Evolutionary conservation across 2,888 invertebrate genomes (phyloP).

Genomic region (Lampropteryx suffumata): DNA sequence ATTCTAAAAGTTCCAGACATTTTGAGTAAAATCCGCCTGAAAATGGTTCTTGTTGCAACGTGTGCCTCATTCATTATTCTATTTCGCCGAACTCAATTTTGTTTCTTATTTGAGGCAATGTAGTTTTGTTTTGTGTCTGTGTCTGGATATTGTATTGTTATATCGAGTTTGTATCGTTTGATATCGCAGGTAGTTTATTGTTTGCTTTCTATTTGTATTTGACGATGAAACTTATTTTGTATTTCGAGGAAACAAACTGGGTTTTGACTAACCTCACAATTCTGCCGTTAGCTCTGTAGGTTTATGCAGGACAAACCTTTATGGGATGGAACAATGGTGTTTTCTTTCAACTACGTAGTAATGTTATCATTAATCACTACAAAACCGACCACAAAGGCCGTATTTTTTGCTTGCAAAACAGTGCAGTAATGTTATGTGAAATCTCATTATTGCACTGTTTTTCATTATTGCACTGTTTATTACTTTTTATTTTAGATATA

Average conservation of each 20-base stretch:
- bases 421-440: no score
- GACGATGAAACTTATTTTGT: neutral
- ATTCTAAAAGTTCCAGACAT: neutral
- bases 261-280: no score
- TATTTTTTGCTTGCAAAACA: no score
- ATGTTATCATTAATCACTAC: no score
- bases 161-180: slow-evolving; percentile 19
- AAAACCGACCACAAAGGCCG: no score
- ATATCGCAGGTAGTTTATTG: slow-evolving; percentile 22
- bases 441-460: no score
- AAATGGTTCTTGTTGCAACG: slow-evolving; percentile 36
- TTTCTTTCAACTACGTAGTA: no score
- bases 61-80: slow-evolving; percentile 49
- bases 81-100: slow-evolving; percentile 47
- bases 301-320: no score
- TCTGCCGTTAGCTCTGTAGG: no score
- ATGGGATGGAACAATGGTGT: no score
- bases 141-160: slow-evolving; percentile 4
- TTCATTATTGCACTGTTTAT: no score
- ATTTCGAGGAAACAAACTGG: neutral
- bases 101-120: slow-evolving; percentile 46
- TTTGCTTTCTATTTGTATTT: neutral
- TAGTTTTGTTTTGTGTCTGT: slow-evolving; percentile 6
- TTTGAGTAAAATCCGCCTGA: slow-evolving; percentile 8
- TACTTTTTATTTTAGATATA: no score